Conservation (phyloP, 2,888 invertebrate genomes). For the Caenorhabditis becei region DNA sequence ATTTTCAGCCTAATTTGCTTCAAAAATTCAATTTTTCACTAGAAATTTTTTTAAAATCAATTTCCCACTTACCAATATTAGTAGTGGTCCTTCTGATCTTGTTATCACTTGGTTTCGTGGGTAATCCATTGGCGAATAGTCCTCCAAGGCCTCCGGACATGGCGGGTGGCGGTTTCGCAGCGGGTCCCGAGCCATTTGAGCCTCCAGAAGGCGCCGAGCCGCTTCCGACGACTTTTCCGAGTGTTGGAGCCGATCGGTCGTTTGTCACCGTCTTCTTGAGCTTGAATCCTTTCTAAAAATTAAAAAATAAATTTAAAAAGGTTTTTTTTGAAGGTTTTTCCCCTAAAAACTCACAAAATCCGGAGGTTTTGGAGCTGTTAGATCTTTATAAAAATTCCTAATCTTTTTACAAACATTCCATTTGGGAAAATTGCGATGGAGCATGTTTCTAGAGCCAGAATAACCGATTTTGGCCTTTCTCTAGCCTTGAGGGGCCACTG, state of each 20-base stretch:
- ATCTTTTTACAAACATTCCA: neutral
- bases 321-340: conserved; percentile 1
- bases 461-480: neutral
- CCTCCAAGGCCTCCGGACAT: conserved; percentile 69
- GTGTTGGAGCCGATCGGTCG: conserved; percentile 74
- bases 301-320: neutral
- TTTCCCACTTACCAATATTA: conserved; percentile 51
- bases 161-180: conserved; percentile 31
- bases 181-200: conserved; percentile 30
- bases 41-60: neutral
- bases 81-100: conserved; percentile 67
- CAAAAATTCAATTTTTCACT: conserved; percentile 11
- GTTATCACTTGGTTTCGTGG: conserved; percentile 78
- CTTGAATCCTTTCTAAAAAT: conserved; percentile 69
- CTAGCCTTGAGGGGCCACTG: no score
- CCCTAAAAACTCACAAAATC: neutral
- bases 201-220: conserved; percentile 9
- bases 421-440: neutral
- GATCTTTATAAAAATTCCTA: neutral
- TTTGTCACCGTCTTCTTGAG: conserved; percentile 77
- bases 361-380: neutral
- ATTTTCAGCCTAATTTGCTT: no score
- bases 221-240: conserved; percentile 61
- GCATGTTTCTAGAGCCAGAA: neutral
- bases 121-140: conserved; percentile 79